Evolutionary conservation across 2,888 invertebrate species (phyloP), one percentile per base, ranked within the genome.

Genomic region (Ormia ochracea): DNA sequence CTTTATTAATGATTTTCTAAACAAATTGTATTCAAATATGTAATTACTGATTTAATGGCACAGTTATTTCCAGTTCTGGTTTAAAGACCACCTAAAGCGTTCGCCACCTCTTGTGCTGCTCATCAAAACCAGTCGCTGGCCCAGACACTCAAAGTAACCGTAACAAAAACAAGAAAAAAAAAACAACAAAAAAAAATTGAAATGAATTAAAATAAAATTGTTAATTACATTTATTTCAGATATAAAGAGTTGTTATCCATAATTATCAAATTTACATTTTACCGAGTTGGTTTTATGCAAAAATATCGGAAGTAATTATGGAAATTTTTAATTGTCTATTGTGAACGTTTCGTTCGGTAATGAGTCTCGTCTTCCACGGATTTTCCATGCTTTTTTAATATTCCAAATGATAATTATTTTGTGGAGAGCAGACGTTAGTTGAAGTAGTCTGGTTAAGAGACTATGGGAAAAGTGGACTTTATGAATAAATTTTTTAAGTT

Each of bases 211-310:
- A 19, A 43, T 17, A 19, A 21, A 43, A 43, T 19, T 38, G 1
- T 38, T 38, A 10, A 38, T 36, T 23, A 23, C 23, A 23, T 33
- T 31, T 12, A 17, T 17, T 61, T 52, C 21, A n/a, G 43, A 38
- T 56, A 72, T 70, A 76, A 76, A 61, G 33, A 80, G 48, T 77
- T 73, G 68, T 80, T 77, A 63, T 63, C 10, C 68, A 56, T 80
- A 80, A 73, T 80, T 80, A 80, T 73, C 50, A 77, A 77, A 77
- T 80, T 73, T 68, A 61, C 80, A 80, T 68, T n/a, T n/a, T n/a
- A n/a, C n/a, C n/a, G n/a, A 61, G 41, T 63, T 52, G 58, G 41
- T 80, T 63, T n/a, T 72, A 76, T 77, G 77, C 80, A 66, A 77
- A 80, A 80, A 72, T 68, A 76, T 80, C 72, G 80, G 63, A 80